A percentile compares a stretch with the other conserved stretches of the same genome.
These are phyloP conservation scores for Heliconius erato DNA, from an alignment of 2,888 invertebrate species.

Conservation along the genomic window DNA sequence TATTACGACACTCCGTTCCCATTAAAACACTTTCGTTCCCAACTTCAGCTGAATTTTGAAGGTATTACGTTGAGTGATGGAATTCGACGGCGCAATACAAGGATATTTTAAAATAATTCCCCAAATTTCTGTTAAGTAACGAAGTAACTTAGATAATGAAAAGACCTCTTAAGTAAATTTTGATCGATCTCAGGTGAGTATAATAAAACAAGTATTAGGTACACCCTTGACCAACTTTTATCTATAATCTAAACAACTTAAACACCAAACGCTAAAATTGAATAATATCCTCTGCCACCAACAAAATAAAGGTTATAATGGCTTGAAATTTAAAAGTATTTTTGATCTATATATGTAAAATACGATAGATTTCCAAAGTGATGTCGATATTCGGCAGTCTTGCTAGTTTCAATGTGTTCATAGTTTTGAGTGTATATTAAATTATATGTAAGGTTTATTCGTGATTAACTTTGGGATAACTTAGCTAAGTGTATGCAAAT, in stretches of 20 bases:
- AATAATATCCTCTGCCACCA: not conserved
- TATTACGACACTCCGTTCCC: too few relatives aligned
- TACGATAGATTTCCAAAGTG: constrained; percentile 34
- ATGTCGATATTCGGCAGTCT: constrained; percentile 52
- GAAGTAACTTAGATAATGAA: not conserved
- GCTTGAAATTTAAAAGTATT: not conserved
- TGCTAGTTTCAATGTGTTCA: constrained; percentile 53
- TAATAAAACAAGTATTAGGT: constrained; percentile 46
- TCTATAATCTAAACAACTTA: not conserved
- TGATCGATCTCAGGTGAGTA: constrained; percentile 50
- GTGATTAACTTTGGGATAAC: constrained; percentile 51
- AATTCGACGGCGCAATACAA: not conserved
- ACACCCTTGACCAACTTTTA: constrained; percentile 44
- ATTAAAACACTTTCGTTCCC: too few relatives aligned
- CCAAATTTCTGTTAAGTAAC: not conserved
- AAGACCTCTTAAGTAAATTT: constrained; percentile 39
- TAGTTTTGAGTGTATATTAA: constrained; percentile 54
- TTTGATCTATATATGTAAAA: not conserved
- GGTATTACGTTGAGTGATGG: too few relatives aligned
- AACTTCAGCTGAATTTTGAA: too few relatives aligned
- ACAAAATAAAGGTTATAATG: constrained; percentile 20
- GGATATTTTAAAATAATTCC: not conserved
- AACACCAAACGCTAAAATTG: not conserved
- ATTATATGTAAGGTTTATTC: constrained; percentile 51
- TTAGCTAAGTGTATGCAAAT: constrained; percentile 48